Evolutionary conservation across 2,888 invertebrate species (phyloP), one percentile per base, ranked within the genome.

Genomic region (Autographa gamma): DNA sequence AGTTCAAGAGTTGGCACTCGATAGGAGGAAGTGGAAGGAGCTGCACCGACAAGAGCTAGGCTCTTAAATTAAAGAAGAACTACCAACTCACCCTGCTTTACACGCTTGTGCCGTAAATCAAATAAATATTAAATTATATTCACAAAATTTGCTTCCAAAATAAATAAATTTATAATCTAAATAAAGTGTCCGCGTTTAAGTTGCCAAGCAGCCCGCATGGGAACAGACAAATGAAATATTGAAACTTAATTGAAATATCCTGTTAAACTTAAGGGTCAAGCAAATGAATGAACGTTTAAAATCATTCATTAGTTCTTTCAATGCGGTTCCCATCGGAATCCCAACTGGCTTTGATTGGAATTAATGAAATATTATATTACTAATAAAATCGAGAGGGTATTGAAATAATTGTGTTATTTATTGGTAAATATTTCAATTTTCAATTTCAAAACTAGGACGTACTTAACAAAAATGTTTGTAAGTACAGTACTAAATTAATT

Each of bases 241-340:
- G 78, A 63, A 66, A 68, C 77, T 63, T 87, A 88, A 88, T 88
- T 88, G 88, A 87, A 87, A 86, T 86, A 84, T 88, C 88, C 88
- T 85, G 86, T 79, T 77, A 66, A 81, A 75, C 54, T 76, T 79
- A 72, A 77, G 81, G 79, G 76, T 76, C 77, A 79, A 64, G 71
- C 66, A 69, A 84, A 85, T 83, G 71, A 84, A 84, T 73, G 79
- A 80, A 80, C 74, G 85, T 86, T 85, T 78, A 77, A 68, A 71
- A 78, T 64, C 82, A 64, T 75, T 76, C 68, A 78, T 79, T 78
- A 73, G 31, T 43, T 60, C n/a, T 18, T 16, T 71, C 63, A 32
- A 73, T 66, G 76, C 61, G 43, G 31, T 48, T 13, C 8, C 25
- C 62, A 67, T 67, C 66, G 62, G 64, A 70, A 59, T 34, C 19